Evolutionary conservation across 2,888 invertebrate species (phyloP), one percentile per base, ranked within the genome.

Genomic region (Ophraella communa): DNA sequence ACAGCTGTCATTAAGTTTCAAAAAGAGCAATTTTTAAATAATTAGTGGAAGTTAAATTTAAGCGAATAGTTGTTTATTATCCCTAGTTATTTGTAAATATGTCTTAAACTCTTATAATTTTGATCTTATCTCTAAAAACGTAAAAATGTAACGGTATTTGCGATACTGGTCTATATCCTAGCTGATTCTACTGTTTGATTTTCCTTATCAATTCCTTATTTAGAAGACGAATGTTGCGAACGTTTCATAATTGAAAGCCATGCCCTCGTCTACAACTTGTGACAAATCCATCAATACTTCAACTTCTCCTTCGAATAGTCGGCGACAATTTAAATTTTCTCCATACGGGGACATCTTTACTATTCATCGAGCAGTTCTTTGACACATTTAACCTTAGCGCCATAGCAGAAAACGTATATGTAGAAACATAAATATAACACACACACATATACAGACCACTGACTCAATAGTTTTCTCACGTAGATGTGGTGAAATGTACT

Each of bases 161-260:
- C 4, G 11, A 21, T 20, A 51, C 49, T 27, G 49, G 49, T 14
- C 49, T 51, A 51, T 51, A 24, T 17, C 10, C 8, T 51, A 51
- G 14, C n/a, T 24, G 27, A 8, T 1, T n/a, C 27, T 51, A 47
- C 47, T 7, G 3, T 51, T 14, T 33, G 49, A 35, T 57, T 53
- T 67, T 67, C 66, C 66, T n/a, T 64, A 66, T 66, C 64, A 64
- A 67, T 66, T 67, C 70, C 70, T 52, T 67, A 70, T 67, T 64
- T 42, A 66, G 70, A 47, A 51, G 59, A 66, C 66, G 66, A 66
- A 70, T 67, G 67, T 61, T 63, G 64, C 63, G 58, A 62, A 54
- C 63, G 61, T 62, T 65, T 68, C 67, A 66, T 70, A 67, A 67
- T 67, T 67, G 62, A 66, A 64, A 62, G 57, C 66, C n/a, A 60